Evolutionary conservation across 2,888 invertebrate species (phyloP).

Genomic region (Synanthedon myopaeformis): DNA sequence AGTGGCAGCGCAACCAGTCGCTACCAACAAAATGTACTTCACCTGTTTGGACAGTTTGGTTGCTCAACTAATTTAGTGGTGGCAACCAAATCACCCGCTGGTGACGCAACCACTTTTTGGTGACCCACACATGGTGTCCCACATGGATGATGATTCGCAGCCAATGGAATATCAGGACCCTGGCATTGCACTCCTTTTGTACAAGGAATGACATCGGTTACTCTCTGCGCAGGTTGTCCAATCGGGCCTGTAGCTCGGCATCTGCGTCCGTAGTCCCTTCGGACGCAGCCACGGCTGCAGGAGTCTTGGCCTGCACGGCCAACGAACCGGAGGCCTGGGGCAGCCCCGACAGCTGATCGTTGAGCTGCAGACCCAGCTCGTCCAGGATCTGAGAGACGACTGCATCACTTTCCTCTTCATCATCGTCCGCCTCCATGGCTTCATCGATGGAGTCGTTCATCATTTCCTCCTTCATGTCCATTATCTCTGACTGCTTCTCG

Average conservation of each 20-base stretch:
- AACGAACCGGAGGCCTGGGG: constrained; percentile 76
- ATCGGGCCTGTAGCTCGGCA: constrained; percentile 95
- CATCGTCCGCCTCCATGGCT: constrained; percentile 98
- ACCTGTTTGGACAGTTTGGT: too few species aligned
- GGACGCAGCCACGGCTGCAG: constrained; percentile 39
- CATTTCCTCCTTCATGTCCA: constrained; percentile 99
- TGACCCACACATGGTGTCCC: too few species aligned
- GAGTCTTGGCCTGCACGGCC: constrained; percentile 49
- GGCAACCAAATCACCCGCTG: too few species aligned
- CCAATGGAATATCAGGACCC: too few species aligned
- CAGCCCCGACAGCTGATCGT: constrained; percentile 90
- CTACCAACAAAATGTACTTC: too few species aligned
- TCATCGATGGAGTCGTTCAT: constrained; percentile 99
- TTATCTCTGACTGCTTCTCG: constrained; percentile 99
- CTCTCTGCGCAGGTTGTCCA: constrained; percentile 94
- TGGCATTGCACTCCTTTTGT: too few species aligned
- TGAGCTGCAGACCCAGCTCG: constrained; percentile 95
- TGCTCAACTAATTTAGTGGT: too few species aligned
- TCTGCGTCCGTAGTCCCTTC: constrained; percentile 83
- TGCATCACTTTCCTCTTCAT: constrained; percentile 97
- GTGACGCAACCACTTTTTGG: too few species aligned
- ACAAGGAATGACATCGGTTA: constrained; percentile 31
- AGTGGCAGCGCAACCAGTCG: too few species aligned
- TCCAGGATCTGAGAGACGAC: constrained; percentile 96
- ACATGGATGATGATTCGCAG: too few species aligned